A percentile compares a stretch with the other conserved stretches of the same genome.
phyloP scores from a whole-genome alignment of 2,113 vertebrate genomes.

The Uria aalge region DNA sequence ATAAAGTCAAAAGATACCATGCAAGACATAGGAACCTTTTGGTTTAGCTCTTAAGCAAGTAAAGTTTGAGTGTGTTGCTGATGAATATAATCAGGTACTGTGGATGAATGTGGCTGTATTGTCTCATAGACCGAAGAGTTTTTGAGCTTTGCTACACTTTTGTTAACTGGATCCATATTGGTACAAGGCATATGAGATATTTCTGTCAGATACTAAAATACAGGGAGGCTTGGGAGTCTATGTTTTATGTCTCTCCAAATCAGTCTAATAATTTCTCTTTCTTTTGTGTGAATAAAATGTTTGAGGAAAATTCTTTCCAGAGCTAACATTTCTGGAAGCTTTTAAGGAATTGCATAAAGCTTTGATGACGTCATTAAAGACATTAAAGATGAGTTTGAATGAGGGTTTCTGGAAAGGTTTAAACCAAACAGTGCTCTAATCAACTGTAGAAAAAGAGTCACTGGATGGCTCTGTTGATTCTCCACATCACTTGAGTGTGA shows the following conservation, averaged over 20 bases:
- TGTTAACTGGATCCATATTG: neutral
- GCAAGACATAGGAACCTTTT: neutral
- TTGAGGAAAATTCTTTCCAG: neutral
- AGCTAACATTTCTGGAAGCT: neutral
- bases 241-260: conserved; percentile 18
- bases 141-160: neutral
- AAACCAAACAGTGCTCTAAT: neutral
- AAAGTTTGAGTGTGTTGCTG: neutral
- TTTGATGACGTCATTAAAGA: neutral
- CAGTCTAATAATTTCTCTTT: neutral
- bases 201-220: neutral
- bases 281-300: conserved; percentile 4
- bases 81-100: neutral
- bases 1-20: neutral
- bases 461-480: neutral
- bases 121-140: neutral
- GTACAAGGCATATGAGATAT: neutral
- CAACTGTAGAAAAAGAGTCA: neutral
- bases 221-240: neutral
- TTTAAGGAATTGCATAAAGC: conserved; percentile 2
- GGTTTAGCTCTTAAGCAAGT: neutral
- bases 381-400: neutral
- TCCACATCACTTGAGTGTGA: neutral
- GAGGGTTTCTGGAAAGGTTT: neutral
- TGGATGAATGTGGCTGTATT: neutral